phyloP scores from a whole-genome alignment of 2,797 vertebrate species.

The Falco naumanni region DNA sequence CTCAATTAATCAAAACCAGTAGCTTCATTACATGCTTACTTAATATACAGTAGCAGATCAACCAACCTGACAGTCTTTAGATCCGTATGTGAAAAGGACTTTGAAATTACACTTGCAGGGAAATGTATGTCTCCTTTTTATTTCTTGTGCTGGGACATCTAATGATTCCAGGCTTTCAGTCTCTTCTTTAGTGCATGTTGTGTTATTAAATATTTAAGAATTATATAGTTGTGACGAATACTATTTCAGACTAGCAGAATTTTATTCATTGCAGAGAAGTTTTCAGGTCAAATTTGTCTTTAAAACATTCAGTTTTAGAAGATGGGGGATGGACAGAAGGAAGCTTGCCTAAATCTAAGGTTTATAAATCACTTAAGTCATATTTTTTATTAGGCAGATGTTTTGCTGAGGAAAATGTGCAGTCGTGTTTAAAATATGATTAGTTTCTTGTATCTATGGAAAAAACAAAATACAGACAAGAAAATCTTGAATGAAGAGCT shows the following conservation, averaged over 20 bases:
- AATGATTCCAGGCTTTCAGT: slow-evolving; percentile 30
- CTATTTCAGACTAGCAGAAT: background rate
- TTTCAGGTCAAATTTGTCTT: slow-evolving; percentile 4
- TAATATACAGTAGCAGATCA: slow-evolving; percentile 28
- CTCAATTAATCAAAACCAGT: background rate
- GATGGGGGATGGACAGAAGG: background rate
- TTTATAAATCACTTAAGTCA: background rate
- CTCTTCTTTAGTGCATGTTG: background rate
- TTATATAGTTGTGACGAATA: background rate
- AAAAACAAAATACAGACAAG: background rate
- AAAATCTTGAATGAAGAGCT: background rate
- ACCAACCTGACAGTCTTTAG: slow-evolving; percentile 13
- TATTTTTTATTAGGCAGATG: background rate
- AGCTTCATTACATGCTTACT: slow-evolving; percentile 23
- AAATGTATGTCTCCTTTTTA: background rate
- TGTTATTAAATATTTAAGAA: slow-evolving; percentile 55
- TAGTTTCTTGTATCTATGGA: background rate
- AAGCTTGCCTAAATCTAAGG: background rate
- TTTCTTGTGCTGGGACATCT: slow-evolving; percentile 14
- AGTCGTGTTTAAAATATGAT: background rate
- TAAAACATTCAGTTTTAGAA: background rate
- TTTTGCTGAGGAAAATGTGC: background rate
- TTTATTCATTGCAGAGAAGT: background rate
- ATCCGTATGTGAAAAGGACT: slow-evolving; percentile 20
- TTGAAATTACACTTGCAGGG: slow-evolving; percentile 33